Base-by-base conservation (phyloP, 1,140 invertebrate species). In the Drosophila fuyamai region DNA sequence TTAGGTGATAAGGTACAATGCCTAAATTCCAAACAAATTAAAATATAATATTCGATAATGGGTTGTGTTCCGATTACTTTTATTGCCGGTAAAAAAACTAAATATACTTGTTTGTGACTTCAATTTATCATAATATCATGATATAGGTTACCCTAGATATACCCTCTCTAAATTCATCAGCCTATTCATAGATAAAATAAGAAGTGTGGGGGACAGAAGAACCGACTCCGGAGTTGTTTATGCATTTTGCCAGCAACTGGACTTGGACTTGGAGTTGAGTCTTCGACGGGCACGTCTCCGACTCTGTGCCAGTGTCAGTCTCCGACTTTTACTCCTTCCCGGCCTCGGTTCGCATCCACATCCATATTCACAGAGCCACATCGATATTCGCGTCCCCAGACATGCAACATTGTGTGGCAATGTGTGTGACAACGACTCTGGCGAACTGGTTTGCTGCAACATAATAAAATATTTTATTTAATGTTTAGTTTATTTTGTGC, bases 381-480 rank as follows among this genome's bases (percentile, higher is more conserved):
- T 27, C 54, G 27, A 62, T 62, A 59, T 27, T 27, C 40, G 46
- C 60, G 38, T 16, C 47, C 46, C 46, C 65, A 68, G 65, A 56
- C 75, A 50, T 61, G 83, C 82, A 86, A 88, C 83, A 88, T 82
- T 86, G 83, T 88, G 79, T 82, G 76, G 59, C 79, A 81, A 60
- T 73, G 56, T 82, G 75, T 71, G 59, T 60, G 72, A 70, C 47
- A 73, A 51, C 59, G 56, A 63, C 59, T 53, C 40, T 46, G 72
- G n/a, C 57, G 74, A 89, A 89, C 84, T 89, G 84, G 84, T 89
- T 76, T 76, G 53, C 73, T 71, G 72, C 83, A 85, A 75, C 80
- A 84, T 79, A 91, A 91, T 91, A 91, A 91, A 91, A 91, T 91
- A 91, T 91, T 91, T 91, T 88, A 91, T 91, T 91, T 91, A 91